Base-by-base conservation (phyloP, 2,797 vertebrate species). In the Tachyglossus aculeatus region DNA sequence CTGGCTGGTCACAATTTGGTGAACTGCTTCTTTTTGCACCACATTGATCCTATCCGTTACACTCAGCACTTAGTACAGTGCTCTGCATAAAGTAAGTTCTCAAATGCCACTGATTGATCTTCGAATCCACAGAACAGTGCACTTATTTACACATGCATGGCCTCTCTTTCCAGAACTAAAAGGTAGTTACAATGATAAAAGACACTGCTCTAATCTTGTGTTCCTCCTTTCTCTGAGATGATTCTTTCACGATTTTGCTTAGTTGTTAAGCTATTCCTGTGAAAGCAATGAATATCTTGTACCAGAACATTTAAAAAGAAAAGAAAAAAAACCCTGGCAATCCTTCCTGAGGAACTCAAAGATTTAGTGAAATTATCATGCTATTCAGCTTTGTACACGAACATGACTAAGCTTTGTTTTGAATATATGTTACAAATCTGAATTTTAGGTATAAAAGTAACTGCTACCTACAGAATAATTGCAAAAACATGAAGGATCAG, bases 401-500 rank as follows among this genome's bases (percentile, higher is more conserved):
- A 13, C 5, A n/a, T 1, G 48, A 7, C 14, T 21, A 5, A 12
- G 56, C 37, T 63, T 59, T 32, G 32, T 38, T 16, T 39, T 21
- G 25, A 71, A 44, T 13, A 44, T 47, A 62, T 11, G 25, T 39
- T n/a, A 6, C 27, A 41, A 50, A 56, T 27, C 29, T 40, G 48
- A 76, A 71, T 7, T 36, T 25, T 29, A 64, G 25, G 39, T 67
- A 53, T 40, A 40, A 56, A 52, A 37, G 22, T 50, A 61, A 70
- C n/a, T 51, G 38, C 21, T 60, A 56, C 25, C 34, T 24, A 39
- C 45, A 52, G 36, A n/a, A 51, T 52, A n/a, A 36, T 71, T 59
- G 18, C 38, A 59, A 72, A 80, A 60, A 75, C 43, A 31, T 75
- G 43, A 73, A 73, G 56, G 52, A 68, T 57, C 66, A 19, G 27